A percentile compares a stretch with the other conserved stretches of the same genome.
These are phyloP conservation scores for Caenorhabditis sp. DNA, from an alignment of 2,888 invertebrate species.

Conservation along the genomic window DNA sequence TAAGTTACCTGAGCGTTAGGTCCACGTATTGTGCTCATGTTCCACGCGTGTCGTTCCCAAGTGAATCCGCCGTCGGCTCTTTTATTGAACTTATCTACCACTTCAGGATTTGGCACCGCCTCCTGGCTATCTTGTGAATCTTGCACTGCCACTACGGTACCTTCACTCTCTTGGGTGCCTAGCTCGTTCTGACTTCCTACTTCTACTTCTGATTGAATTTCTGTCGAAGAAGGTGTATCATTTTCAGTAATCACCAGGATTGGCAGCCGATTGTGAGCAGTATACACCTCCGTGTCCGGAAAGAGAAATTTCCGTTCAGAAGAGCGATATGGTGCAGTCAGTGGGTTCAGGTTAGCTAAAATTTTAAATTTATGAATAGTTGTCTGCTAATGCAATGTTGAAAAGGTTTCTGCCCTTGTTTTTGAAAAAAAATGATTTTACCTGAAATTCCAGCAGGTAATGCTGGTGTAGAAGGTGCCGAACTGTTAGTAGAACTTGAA, in stretches of 20 bases:
- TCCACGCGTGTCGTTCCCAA: slow-evolving; percentile 74
- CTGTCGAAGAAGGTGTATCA: slow-evolving; percentile 32
- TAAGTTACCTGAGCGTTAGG: slow-evolving; percentile 63
- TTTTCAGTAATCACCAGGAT: slow-evolving; percentile 64
- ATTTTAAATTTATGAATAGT: background rate
- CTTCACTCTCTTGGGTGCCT: slow-evolving; percentile 54
- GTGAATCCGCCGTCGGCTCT: slow-evolving; percentile 63
- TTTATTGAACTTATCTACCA: slow-evolving; percentile 55
- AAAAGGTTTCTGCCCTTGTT: too few species aligned
- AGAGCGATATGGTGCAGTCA: slow-evolving; percentile 66
- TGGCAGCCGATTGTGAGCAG: slow-evolving; percentile 47
- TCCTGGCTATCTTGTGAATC: slow-evolving; percentile 18
- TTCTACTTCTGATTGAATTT: slow-evolving; percentile 23
- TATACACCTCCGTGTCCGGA: slow-evolving; percentile 69
- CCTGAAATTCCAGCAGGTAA: slow-evolving; percentile 52
- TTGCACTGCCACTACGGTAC: slow-evolving; percentile 54
- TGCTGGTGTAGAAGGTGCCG: slow-evolving; percentile 80
- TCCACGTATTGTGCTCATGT: slow-evolving; percentile 73
- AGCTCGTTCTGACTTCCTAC: background rate
- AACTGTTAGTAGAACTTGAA: slow-evolving; percentile 80
- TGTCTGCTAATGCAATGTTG: background rate
- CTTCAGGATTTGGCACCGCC: slow-evolving; percentile 32
- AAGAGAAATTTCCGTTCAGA: slow-evolving; percentile 68
- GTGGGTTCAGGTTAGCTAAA: slow-evolving; percentile 50
- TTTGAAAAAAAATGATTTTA: background rate